These are phyloP conservation scores for Megathymus violae DNA, from an alignment of 1,140 invertebrate species.

Conservation along the genomic window DNA sequence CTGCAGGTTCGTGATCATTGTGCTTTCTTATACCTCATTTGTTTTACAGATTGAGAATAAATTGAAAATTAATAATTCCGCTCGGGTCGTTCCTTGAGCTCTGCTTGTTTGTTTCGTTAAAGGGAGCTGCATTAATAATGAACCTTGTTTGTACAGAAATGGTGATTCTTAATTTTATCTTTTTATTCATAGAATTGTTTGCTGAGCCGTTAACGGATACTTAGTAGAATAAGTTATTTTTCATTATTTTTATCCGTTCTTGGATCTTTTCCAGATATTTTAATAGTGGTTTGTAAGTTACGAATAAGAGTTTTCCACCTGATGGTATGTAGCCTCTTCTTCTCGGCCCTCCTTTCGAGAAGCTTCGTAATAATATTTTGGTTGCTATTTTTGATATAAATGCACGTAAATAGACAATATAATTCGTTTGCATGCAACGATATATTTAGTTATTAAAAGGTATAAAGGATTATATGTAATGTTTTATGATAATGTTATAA, in stretches of 20 bases:
- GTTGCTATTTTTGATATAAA: too few relatives aligned
- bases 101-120: slow-evolving; percentile 5
- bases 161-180: slow-evolving; percentile 11
- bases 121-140: slow-evolving; percentile 10
- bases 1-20: not conserved
- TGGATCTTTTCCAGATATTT: too few relatives aligned
- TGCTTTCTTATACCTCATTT: not conserved
- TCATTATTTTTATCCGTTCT: not conserved
- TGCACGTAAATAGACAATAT: too few relatives aligned
- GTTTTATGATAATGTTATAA: too few relatives aligned
- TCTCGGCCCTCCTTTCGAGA: too few relatives aligned
- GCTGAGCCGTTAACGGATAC: not conserved
- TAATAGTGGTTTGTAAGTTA: too few relatives aligned
- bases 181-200: slow-evolving; percentile 13
- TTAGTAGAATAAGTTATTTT: not conserved
- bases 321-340: too few relatives aligned
- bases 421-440: too few relatives aligned
- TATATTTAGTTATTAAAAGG: too few relatives aligned
- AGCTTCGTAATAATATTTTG: too few relatives aligned
- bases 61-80: slow-evolving; percentile 34
- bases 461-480: too few relatives aligned
- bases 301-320: too few relatives aligned
- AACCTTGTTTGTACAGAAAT: slow-evolving; percentile 22
- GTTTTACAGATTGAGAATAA: slow-evolving; percentile 23
- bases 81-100: not conserved